Base-by-base conservation (phyloP, 2,797 vertebrate genomes). In the Valencia hispanica region DNA sequence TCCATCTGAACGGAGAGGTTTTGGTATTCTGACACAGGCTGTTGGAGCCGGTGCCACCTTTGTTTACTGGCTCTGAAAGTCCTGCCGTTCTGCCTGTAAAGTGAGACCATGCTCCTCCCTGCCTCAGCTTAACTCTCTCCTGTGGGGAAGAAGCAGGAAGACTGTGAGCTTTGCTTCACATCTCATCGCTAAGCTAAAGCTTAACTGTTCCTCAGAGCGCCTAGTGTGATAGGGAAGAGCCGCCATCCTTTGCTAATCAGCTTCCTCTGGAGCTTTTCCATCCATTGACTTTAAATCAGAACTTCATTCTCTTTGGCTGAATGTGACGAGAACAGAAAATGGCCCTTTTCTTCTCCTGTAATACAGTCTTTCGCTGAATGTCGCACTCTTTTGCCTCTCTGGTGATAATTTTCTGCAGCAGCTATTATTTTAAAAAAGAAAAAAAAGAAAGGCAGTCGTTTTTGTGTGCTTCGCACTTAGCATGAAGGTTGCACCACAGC, bases 131-230 rank as follows among this genome's bases (percentile, higher is more conserved):
- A 74, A 80, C 75, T 71, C 72, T 75, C 76, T 88, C 88, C 84
- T 90, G 72, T 87, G 80, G 90, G 75, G 36, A 20, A 15, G 27
- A 41, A 70, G 22, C 39, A 30, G 89, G 86, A 45, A 75, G 57
- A 82, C 74, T 45, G 63, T 72, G 79, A 68, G 72, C 15, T 87
- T 88, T 93, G 89, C 89, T 90, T 84, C 65, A 79, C 86, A 85
- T 85, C 48, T 78, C 85, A 85, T 85, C 48, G 79, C 85, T 86
- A 91, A 85, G 87, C 87, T 93, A 90, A 93, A 88, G 90, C 84
- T 75, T 84, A 87, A 84, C 84, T 81, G 89, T 79, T 86, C 83
- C 77, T 73, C 61, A 53, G 74, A 85, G 84, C 84, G 69, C 76
- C 82, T 82, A 81, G 82, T 85, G 90, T 79, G 82, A 89, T 80